phyloP scores from a whole-genome alignment of 2,113 vertebrate genomes.

The Bubo bubo region DNA sequence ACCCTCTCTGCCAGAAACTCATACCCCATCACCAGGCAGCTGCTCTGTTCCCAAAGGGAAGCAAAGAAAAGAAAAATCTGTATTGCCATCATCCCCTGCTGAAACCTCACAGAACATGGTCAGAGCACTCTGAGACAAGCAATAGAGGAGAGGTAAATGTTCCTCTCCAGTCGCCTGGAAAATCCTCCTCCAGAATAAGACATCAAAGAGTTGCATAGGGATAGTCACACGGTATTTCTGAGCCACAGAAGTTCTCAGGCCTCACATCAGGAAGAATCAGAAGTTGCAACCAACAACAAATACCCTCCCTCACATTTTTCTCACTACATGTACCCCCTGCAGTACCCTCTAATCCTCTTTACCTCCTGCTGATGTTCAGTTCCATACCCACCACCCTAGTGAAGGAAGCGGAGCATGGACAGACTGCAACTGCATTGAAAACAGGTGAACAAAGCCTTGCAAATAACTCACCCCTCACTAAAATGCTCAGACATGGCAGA shows the following conservation, averaged over 20 bases:
- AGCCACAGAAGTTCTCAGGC: background rate
- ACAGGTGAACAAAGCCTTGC: background rate
- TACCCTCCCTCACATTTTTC: background rate
- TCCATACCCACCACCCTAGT: background rate
- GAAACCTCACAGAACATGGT: background rate
- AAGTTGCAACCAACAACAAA: background rate
- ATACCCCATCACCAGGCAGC: background rate
- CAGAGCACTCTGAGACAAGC: background rate
- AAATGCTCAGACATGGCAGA: rapidly evolving
- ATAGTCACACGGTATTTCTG: background rate
- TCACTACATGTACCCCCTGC: background rate
- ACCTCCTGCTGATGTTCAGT: background rate
- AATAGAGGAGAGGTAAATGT: background rate
- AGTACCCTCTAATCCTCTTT: background rate
- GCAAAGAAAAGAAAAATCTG: background rate
- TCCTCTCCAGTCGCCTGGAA: background rate
- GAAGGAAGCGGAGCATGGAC: background rate
- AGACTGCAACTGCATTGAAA: background rate
- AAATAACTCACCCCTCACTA: background rate
- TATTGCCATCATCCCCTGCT: background rate
- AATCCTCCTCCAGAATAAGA: background rate
- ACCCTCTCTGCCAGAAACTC: background rate
- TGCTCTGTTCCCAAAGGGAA: background rate
- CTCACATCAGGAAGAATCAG: background rate
- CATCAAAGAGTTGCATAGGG: background rate